A percentile compares a stretch with the other conserved stretches of the same genome.
Conservation (phyloP, 2,113 vertebrate species). For the Malurus alboscapulatus region DNA sequence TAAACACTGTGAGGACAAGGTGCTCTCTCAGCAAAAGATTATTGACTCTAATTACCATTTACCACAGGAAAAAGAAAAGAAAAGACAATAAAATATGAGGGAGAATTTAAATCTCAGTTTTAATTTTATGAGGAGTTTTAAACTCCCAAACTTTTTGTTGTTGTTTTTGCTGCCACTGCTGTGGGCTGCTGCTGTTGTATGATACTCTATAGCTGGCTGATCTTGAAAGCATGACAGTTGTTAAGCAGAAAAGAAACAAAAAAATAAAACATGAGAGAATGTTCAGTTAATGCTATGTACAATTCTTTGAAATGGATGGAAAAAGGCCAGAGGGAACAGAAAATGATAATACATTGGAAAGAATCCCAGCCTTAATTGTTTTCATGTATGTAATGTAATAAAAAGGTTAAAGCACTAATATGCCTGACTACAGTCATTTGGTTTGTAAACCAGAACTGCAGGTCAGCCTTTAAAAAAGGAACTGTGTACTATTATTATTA, state of each 20-base stretch:
- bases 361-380: conserved; percentile 74
- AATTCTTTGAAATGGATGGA: conserved; percentile 72
- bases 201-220: conserved; percentile 46
- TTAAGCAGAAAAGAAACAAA: conserved; percentile 58
- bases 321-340: conserved; percentile 74
- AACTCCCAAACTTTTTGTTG: conserved; percentile 65
- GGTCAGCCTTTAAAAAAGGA: conserved; percentile 60
- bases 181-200: neutral
- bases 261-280: conserved; percentile 58
- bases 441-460: conserved; percentile 64
- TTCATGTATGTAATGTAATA: conserved; percentile 70
- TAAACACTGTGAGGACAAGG: conserved; percentile 93
- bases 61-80: conserved; percentile 83
- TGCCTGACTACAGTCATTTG: conserved; percentile 48
- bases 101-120: conserved; percentile 82
- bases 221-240: conserved; percentile 68
- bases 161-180: conserved; percentile 1
- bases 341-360: conserved; percentile 71
- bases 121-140: conserved; percentile 78
- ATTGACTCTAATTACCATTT: conserved; percentile 96
- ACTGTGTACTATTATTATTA: conserved; percentile 13
- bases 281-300: conserved; percentile 51
- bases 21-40: conserved; percentile 98
- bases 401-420: conserved; percentile 67
- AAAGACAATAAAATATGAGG: conserved; percentile 80